These are phyloP conservation scores for Melanophora roralis DNA, from an alignment of 2,888 invertebrate genomes.

Conservation along the genomic window DNA sequence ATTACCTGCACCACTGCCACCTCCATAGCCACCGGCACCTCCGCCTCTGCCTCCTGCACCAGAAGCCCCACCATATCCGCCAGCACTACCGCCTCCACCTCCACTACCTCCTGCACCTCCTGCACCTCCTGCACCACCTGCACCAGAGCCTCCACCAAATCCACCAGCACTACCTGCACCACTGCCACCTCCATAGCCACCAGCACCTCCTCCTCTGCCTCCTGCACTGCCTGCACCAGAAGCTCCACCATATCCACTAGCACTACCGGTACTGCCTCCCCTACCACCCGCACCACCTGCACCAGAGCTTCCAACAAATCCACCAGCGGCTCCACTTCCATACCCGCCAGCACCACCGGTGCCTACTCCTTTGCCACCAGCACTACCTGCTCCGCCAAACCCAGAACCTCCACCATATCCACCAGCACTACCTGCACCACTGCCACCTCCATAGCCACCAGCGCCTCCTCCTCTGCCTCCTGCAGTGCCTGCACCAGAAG, in stretches of 20 bases:
- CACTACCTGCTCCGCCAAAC: conserved; percentile 62
- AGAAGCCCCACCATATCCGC: background rate
- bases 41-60: conserved; percentile 24
- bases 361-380: conserved; percentile 60
- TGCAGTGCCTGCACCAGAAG: conserved; percentile 41
- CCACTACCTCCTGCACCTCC: conserved; percentile 56
- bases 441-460: conserved; percentile 32
- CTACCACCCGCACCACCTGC: conserved; percentile 60
- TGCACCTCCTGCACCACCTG: conserved; percentile 22
- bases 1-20: conserved; percentile 43
- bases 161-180: conserved; percentile 55
- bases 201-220: conserved; percentile 47
- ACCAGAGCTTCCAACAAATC: conserved; percentile 70
- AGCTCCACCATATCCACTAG: conserved; percentile 67
- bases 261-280: conserved; percentile 63
- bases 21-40: conserved; percentile 53
- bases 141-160: background rate
- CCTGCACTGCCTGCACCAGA: conserved; percentile 1
- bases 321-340: conserved; percentile 47
- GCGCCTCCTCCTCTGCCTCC: conserved; percentile 50
- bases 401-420: conserved; percentile 68
- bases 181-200: conserved; percentile 62
- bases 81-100: conserved; percentile 34
- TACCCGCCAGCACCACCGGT: conserved; percentile 61
- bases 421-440: conserved; percentile 61